A percentile compares a stretch with the other conserved stretches of the same genome.
phyloP scores from a whole-genome alignment of 2,113 vertebrate species.

The Takifugu flavidus region DNA sequence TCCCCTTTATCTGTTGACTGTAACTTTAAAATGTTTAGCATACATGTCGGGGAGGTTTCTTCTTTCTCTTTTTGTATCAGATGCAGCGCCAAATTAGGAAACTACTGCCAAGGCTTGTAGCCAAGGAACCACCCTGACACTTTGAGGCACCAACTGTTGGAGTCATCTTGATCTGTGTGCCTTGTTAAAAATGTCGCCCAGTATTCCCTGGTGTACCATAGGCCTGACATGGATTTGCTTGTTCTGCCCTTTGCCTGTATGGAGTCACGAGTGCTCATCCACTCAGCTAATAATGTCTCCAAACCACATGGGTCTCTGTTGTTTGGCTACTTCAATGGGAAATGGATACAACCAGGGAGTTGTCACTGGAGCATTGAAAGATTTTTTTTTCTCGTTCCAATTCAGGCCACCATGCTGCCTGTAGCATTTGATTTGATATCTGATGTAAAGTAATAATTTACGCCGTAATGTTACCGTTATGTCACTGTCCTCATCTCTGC shows the following conservation, averaged over 20 bases:
- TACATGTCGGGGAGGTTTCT: conserved; percentile 42
- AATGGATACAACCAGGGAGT: conserved; percentile 19
- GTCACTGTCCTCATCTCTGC: not conserved
- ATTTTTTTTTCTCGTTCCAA: conserved; percentile 1
- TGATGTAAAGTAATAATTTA: not conserved
- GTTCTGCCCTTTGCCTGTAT: conserved; percentile 10
- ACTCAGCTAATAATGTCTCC: conserved; percentile 17
- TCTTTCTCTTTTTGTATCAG: conserved; percentile 35
- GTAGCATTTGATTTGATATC: not conserved
- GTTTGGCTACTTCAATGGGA: conserved; percentile 52
- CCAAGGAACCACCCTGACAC: conserved; percentile 19
- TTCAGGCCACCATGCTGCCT: conserved; percentile 9
- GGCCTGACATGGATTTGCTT: conserved; percentile 10
- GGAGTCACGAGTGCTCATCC: conserved; percentile 1
- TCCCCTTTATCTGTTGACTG: conserved; percentile 17
- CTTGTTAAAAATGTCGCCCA: conserved; percentile 4
- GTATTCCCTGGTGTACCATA: conserved; percentile 15
- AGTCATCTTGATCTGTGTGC: no score
- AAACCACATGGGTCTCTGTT: conserved; percentile 49
- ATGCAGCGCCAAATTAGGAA: conserved; percentile 55
- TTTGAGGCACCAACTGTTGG: not conserved
- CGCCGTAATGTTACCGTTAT: not conserved
- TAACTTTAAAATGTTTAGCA: conserved; percentile 54
- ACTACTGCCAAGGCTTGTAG: conserved; percentile 32
- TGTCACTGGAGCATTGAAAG: conserved; percentile 12